These are phyloP conservation scores for Sakesphorus luctuosus DNA, from an alignment of 2,113 vertebrate species.

Conservation along the genomic window DNA sequence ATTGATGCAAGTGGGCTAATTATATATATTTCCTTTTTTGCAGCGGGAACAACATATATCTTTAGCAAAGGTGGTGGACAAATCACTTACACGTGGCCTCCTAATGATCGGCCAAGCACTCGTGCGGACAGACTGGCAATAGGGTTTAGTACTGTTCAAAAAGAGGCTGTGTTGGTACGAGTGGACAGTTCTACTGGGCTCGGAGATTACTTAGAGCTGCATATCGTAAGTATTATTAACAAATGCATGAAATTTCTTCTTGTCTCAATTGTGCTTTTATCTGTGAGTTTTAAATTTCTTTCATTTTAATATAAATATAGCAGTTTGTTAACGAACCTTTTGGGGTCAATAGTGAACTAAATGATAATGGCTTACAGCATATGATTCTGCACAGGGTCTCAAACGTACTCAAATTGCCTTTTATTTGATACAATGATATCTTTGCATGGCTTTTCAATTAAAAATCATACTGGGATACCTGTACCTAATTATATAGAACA, in stretches of 20 bases:
- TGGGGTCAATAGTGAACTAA: neutral
- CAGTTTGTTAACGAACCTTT: neutral
- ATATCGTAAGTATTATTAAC: slow-evolving; percentile 90
- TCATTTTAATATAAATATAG: neutral
- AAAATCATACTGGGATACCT: neutral
- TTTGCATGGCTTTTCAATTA: neutral
- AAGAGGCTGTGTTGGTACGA: slow-evolving; percentile 93
- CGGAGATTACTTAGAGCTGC: slow-evolving; percentile 98
- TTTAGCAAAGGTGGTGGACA: slow-evolving; percentile 98
- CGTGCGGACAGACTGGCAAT: slow-evolving; percentile 96
- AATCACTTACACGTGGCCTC: slow-evolving; percentile 98
- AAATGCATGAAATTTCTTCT: neutral
- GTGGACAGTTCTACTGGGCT: slow-evolving; percentile 98
- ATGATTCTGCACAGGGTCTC: neutral
- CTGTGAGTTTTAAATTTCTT: neutral
- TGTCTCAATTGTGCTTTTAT: neutral
- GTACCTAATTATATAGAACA: neutral
- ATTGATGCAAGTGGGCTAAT: slow-evolving; percentile 14
- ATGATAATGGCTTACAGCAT: neutral
- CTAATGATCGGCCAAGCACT: slow-evolving; percentile 96
- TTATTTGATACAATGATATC: neutral
- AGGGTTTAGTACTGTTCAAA: slow-evolving; percentile 97
- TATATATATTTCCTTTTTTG: slow-evolving; percentile 21
- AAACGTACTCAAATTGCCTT: neutral
- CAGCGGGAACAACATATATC: slow-evolving; percentile 98